A percentile compares a stretch with the other conserved stretches of the same genome.
Conservation (phyloP, 1,140 invertebrate species). For the Drosophila elegans region DNA sequence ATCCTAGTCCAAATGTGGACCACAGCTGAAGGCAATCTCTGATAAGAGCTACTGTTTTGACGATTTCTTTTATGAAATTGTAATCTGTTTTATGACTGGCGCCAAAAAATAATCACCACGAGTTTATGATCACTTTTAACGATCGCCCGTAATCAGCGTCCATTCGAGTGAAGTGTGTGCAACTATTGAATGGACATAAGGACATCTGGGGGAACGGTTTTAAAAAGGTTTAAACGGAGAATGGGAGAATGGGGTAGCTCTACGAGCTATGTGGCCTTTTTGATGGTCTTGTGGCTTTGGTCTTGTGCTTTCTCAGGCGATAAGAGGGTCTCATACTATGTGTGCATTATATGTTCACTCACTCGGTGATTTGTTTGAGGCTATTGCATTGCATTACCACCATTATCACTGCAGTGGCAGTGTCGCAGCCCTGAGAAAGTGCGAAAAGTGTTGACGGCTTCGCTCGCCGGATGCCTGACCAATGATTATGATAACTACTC, state of each 20-base stretch:
- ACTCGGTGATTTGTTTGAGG: conserved; percentile 53
- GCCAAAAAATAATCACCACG: conserved; percentile 64
- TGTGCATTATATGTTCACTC: conserved; percentile 63
- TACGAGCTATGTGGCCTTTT: conserved; percentile 28
- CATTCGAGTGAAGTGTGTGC: conserved; percentile 24
- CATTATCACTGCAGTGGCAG: conserved; percentile 46
- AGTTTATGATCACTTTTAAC: conserved; percentile 66
- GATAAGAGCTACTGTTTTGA: conserved; percentile 56
- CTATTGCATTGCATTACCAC: conserved; percentile 15
- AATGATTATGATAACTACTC: conserved; percentile 66
- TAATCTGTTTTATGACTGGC: conserved; percentile 71
- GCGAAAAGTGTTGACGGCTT: conserved; percentile 62
- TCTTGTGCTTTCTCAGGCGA: conserved; percentile 58
- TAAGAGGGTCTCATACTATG: conserved; percentile 40
- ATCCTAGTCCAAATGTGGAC: conserved; percentile 13
- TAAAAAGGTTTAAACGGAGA: no score
- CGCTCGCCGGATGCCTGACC: conserved; percentile 26
- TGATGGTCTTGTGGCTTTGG: conserved; percentile 21
- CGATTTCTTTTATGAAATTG: conserved; percentile 29
- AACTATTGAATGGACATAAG: conserved; percentile 34
- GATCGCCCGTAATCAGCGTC: conserved; percentile 45
- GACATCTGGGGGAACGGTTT: not conserved
- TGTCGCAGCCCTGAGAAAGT: conserved; percentile 62
- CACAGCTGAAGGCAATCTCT: conserved; percentile 22
- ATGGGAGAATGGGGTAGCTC: not conserved